Conservation (phyloP, 2,797 vertebrate species). For the Pyrocephalus nanus region DNA sequence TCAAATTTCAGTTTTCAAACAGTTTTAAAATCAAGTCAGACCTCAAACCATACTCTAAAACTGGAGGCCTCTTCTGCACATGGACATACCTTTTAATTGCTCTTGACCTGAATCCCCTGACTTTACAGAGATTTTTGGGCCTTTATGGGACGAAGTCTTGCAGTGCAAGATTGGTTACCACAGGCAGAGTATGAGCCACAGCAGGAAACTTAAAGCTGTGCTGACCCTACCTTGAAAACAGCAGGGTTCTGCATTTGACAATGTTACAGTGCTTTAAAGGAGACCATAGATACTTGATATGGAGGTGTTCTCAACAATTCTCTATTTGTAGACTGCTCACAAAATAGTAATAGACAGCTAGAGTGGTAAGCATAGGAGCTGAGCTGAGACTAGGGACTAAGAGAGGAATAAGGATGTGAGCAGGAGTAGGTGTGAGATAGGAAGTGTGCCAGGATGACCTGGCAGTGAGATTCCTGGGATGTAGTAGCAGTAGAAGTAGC, state of each 20-base stretch:
- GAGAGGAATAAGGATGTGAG: not conserved
- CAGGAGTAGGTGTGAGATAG: fast-evolving
- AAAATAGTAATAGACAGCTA: not conserved
- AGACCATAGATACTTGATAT: not conserved
- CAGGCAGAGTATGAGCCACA: not conserved
- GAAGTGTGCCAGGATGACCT: fast-evolving
- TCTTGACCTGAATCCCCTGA: not conserved
- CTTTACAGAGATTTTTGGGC: not conserved
- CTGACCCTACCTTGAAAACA: not conserved
- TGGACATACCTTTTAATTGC: constrained; percentile 8
- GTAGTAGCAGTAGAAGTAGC: fast-evolving
- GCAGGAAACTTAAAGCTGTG: not conserved
- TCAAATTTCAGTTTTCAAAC: constrained; percentile 44
- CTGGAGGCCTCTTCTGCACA: not conserved
- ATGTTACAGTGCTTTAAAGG: fast-evolving
- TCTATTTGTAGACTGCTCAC: not conserved
- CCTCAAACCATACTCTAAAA: not conserved
- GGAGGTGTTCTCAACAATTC: not conserved
- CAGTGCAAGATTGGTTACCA: not conserved
- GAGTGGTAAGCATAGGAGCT: fast-evolving
- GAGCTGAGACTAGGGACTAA: not conserved
- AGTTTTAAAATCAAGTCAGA: constrained; percentile 33
- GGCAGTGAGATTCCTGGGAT: not conserved
- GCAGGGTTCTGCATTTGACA: not conserved
- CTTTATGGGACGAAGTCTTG: not conserved